Evolutionary conservation across 35 echinoderm and acorn worm genomes (phyloP), one percentile per base, ranked within the genome.

Genomic region (Holothuria glaberrima): DNA sequence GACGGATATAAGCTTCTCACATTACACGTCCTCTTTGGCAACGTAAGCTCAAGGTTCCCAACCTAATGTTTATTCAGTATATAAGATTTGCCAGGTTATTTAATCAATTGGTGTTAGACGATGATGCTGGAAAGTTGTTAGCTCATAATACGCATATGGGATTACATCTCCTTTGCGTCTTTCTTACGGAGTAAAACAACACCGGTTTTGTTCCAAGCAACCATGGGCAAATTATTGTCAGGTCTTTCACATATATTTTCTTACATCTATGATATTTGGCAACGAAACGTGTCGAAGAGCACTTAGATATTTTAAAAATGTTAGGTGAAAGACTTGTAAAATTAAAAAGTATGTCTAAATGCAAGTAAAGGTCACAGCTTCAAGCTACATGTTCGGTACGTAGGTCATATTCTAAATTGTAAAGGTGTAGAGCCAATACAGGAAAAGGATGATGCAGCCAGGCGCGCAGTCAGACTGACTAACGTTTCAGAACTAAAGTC

Each of bases 221-320:
- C 78, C 0, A 82, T 82, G 78, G 78, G 56, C 3, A 82, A 82
- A 25, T 57, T 60, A 26, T 82, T 82, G 46, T 5, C 48, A 10
- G 78, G 78, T 22, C 7, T 60, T 58, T 6, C 50, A 12, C 45
- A 82, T 58, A 46, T 82, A 22, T 82, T 58, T 58, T 82, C 45
- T 60, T 75, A 82, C 30, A 44, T 82, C 10, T 41, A 60, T 24
- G 78, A 82, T 33, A 82, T 82, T 5, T 82, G 19, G 78, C 78
- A 5, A 82, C 78, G 30, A 58, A 82, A 41, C 54, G 30, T 36
- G 13, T 24, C 4, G 6, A 75, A 36, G 71, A 75, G 33, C 24
- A 75, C 35, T 25, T 57, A 22, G 44, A 48, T 30, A 21, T 80
- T 22, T 24, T 80, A 10, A 29, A 41, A 80, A 30, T 46, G 12